These are phyloP conservation scores for Tridacna crocea DNA, from an alignment of 2,888 invertebrate species.

Conservation along the genomic window DNA sequence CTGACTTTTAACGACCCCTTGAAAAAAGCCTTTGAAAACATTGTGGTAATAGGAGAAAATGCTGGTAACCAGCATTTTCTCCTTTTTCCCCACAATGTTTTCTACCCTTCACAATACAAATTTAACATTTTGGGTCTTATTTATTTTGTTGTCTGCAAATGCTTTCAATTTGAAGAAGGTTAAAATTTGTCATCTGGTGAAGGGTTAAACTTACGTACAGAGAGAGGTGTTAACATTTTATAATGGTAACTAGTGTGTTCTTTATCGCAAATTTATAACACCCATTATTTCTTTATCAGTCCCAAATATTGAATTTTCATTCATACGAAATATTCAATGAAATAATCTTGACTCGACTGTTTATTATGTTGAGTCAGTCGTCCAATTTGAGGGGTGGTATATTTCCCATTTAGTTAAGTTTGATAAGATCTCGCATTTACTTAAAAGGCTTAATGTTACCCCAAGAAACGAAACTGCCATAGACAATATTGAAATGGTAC, in stretches of 20 bases:
- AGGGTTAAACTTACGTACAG: not conserved
- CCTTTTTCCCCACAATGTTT: not conserved
- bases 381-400: constrained; percentile 1
- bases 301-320: constrained; percentile 28
- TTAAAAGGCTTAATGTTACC: not conserved
- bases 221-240: no score
- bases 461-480: no score
- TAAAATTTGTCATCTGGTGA: no score
- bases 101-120: no score
- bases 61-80: not conserved
- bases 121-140: no score
- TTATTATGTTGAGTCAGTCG: not conserved
- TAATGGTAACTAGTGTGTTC: no score
- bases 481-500: no score
- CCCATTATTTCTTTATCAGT: constrained; percentile 20
- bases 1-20: no score
- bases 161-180: no score
- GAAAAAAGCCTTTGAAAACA: not conserved
- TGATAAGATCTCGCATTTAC: constrained; percentile 20
- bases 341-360: constrained; percentile 10
- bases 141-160: no score
- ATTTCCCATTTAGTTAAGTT: constrained; percentile 8
- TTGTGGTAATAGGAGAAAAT: not conserved
- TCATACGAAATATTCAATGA: constrained; percentile 30
- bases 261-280: constrained; percentile 7